Percentiles rank a stretch among this genome's conserved stretches.
These are phyloP conservation scores for Vanessa tameamea DNA, from an alignment of 1,140 invertebrate species.

Conservation along the genomic window DNA sequence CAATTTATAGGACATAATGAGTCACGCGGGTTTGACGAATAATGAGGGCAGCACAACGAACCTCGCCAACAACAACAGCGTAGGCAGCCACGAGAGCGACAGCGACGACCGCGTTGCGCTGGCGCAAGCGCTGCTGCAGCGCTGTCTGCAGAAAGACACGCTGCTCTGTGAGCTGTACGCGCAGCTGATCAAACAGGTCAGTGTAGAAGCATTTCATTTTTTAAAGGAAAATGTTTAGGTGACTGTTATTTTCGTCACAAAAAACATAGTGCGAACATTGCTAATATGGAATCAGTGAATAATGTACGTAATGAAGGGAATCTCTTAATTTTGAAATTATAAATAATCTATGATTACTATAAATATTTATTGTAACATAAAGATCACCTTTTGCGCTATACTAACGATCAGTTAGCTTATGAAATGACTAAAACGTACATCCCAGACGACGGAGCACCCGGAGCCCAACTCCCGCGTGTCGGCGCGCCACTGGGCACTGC, in stretches of 20 bases:
- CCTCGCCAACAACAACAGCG: constrained; percentile 70
- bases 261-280: too few species aligned
- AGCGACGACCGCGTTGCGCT: constrained; percentile 94
- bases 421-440: too few species aligned
- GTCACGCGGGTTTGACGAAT: constrained; percentile 68
- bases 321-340: too few species aligned
- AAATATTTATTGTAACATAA: too few species aligned
- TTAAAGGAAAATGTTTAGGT: too few species aligned
- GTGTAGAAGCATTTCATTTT: background rate
- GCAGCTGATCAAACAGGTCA: constrained; percentile 88
- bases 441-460: constrained; percentile 93
- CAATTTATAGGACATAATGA: constrained; percentile 81
- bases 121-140: constrained; percentile 93
- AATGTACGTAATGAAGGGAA: too few species aligned
- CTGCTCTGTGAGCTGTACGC: constrained; percentile 95
- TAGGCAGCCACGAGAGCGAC: constrained; percentile 78
- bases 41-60: constrained; percentile 75
- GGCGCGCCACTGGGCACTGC: constrained; percentile 93
- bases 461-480: constrained; percentile 89
- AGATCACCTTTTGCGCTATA: too few species aligned
- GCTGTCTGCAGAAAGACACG: constrained; percentile 93
- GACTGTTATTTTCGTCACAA: too few species aligned
- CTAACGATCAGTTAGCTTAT: too few species aligned
- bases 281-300: too few species aligned
- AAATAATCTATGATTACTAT: too few species aligned